phyloP scores from a whole-genome alignment of 2,113 vertebrate species.

The Calyptomena viridis region DNA sequence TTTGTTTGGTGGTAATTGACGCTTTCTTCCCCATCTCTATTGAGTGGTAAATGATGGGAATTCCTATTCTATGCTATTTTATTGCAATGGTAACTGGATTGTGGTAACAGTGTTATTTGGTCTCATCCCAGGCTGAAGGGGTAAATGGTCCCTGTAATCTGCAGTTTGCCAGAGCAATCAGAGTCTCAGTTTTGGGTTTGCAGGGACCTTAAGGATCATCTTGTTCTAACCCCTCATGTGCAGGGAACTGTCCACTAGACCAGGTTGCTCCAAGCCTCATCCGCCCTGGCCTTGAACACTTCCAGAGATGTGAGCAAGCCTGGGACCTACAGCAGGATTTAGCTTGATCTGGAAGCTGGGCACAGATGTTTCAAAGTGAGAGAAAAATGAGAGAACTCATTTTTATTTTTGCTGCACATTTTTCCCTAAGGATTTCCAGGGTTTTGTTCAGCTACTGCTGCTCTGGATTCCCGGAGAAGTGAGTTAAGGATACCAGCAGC shows the following conservation, averaged over 20 bases:
- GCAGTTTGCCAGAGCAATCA: background rate
- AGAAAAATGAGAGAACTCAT: background rate
- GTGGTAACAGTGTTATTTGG: background rate
- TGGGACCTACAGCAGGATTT: background rate
- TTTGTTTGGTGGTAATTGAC: background rate
- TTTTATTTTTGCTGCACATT: background rate
- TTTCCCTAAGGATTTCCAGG: background rate
- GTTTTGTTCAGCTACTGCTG: background rate
- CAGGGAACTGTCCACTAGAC: too few relatives aligned
- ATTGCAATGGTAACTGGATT: background rate
- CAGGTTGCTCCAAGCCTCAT: background rate
- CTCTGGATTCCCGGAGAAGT: background rate
- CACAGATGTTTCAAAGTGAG: background rate
- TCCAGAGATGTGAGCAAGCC: background rate
- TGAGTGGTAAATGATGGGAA: background rate
- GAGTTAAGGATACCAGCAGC: background rate
- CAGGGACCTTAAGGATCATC: background rate
- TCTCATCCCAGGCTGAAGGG: background rate
- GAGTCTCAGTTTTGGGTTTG: background rate
- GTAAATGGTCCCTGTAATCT: background rate
- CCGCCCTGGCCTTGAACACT: background rate
- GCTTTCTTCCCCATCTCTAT: background rate
- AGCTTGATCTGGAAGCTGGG: background rate
- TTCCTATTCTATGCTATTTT: background rate
- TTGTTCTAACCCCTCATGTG: background rate